Conservation (phyloP, 2,113 vertebrate species). For the Larimichthys crocea region DNA sequence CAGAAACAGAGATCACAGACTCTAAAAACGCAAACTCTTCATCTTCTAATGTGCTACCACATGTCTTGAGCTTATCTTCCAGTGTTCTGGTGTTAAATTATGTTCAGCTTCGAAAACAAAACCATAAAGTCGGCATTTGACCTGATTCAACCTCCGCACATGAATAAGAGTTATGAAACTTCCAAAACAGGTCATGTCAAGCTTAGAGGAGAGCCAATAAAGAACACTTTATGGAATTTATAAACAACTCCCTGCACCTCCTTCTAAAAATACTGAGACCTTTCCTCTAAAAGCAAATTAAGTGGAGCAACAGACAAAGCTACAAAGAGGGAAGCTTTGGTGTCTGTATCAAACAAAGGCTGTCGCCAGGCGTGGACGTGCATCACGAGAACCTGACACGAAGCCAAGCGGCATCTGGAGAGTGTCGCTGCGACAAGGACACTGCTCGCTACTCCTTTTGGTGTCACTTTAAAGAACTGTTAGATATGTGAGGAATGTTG, state of each 20-base stretch:
- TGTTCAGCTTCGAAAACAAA: not conserved
- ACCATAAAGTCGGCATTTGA: not conserved
- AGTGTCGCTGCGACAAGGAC: conserved; percentile 23
- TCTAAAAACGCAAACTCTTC: not conserved
- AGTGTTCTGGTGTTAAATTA: not conserved
- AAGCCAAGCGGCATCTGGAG: conserved; percentile 34
- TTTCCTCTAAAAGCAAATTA: conserved; percentile 1
- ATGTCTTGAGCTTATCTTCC: not conserved
- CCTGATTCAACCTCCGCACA: not conserved
- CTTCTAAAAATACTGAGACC: conserved; percentile 28
- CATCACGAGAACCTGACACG: not conserved
- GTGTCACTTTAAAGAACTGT: not conserved
- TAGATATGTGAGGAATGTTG: not conserved
- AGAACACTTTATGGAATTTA: conserved; percentile 25
- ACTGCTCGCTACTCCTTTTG: not conserved
- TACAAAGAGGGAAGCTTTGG: conserved; percentile 39
- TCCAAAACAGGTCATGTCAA: conserved; percentile 14
- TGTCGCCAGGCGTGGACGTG: not conserved
- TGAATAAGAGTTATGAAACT: conserved; percentile 21
- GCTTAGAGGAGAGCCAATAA: not conserved
- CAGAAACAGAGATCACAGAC: not conserved
- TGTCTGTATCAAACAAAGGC: conserved; percentile 29
- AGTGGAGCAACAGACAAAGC: not conserved
- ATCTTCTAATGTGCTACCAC: not conserved
- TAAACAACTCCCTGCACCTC: conserved; percentile 36